A percentile compares a stretch with the other conserved stretches of the same genome.
phyloP scores from a whole-genome alignment of 2,113 vertebrate genomes.

The Blennius ocellaris region DNA sequence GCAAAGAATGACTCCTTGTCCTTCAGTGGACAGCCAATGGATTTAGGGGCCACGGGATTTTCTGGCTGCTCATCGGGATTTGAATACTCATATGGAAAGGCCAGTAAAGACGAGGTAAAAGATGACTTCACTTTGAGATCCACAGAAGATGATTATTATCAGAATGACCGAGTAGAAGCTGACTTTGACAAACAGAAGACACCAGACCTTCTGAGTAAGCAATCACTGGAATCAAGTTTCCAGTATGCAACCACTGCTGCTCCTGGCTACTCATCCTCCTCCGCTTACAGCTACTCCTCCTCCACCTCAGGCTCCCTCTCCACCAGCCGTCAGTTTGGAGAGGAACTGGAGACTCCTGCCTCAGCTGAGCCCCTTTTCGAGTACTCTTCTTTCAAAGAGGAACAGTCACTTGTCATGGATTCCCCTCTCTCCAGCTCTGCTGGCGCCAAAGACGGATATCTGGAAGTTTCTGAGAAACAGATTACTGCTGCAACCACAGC shows the following conservation, averaged over 20 bases:
- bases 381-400: slow-evolving; percentile 87
- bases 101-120: slow-evolving; percentile 65
- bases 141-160: slow-evolving; percentile 66
- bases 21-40: slow-evolving; percentile 50
- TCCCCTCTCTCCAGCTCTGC: slow-evolving; percentile 75
- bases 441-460: slow-evolving; percentile 88
- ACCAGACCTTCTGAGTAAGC: slow-evolving; percentile 73
- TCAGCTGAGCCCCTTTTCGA: slow-evolving; percentile 80
- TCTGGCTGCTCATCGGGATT: slow-evolving; percentile 68
- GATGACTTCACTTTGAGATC: slow-evolving; percentile 63
- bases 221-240: slow-evolving; percentile 82
- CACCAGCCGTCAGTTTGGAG: slow-evolving; percentile 84
- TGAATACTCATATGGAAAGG: slow-evolving; percentile 61
- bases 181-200: slow-evolving; percentile 73
- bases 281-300: slow-evolving; percentile 86
- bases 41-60: slow-evolving; percentile 51
- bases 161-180: slow-evolving; percentile 58
- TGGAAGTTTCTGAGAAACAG: slow-evolving; percentile 92
- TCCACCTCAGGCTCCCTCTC: slow-evolving; percentile 86
- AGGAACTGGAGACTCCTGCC: slow-evolving; percentile 82
- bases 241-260: slow-evolving; percentile 79
- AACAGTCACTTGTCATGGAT: slow-evolving; percentile 80
- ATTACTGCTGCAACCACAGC: slow-evolving; percentile 64
- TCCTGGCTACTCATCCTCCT: slow-evolving; percentile 84
- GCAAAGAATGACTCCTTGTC: slow-evolving; percentile 37